Evolutionary conservation across 1,140 invertebrate species (phyloP).

Genomic region (Linepithema humile): DNA sequence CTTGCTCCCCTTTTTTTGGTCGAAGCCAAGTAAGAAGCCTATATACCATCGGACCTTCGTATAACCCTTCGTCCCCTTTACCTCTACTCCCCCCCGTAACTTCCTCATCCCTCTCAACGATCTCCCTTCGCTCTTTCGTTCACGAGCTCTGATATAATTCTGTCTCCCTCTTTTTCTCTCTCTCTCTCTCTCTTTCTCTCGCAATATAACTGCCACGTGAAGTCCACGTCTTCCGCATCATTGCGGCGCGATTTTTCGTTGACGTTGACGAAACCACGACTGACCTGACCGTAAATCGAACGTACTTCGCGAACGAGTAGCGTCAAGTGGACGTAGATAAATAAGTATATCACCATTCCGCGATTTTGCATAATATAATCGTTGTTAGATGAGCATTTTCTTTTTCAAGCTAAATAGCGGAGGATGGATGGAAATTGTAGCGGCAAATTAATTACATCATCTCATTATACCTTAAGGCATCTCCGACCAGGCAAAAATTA

Average conservation of each 20-base stretch:
- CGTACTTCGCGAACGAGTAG: constrained; percentile 21
- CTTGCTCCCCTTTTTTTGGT: constrained; percentile 4
- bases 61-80: constrained; percentile 56
- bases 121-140: neutral
- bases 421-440: neutral
- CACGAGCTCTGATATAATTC: neutral
- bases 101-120: constrained; percentile 21
- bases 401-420: neutral
- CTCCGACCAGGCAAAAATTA: neutral
- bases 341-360: constrained; percentile 45
- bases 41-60: constrained; percentile 61
- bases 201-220: constrained; percentile 66
- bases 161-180: constrained; percentile 3
- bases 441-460: neutral
- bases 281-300: constrained; percentile 56
- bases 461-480: neutral
- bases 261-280: constrained; percentile 31
- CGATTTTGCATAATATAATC: constrained; percentile 16
- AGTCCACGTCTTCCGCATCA: constrained; percentile 75
- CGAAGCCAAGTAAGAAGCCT: constrained; percentile 69
- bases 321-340: constrained; percentile 47
- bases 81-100: constrained; percentile 3
- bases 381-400: neutral
- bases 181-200: too few species aligned
- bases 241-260: constrained; percentile 74